Base-by-base conservation (phyloP, 2,888 invertebrate species). In the Idaea biselata region DNA sequence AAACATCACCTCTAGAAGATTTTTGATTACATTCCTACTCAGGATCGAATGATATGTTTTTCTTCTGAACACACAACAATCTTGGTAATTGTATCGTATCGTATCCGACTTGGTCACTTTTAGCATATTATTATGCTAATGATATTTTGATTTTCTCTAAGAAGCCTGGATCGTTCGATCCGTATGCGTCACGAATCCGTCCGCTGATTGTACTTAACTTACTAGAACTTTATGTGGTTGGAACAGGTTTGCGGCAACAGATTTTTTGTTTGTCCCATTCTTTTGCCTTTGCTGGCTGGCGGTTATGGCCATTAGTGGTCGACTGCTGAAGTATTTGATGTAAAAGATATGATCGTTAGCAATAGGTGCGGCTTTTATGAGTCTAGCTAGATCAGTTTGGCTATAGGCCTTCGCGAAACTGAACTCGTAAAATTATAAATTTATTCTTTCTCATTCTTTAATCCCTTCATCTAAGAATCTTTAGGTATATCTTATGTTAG, bases 191-290 rank as follows among this genome's bases (percentile, higher is more conserved):
- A 86, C 75, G 76, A 73, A 75, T 72, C 63, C 53, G 16, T 73
- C 81, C 84, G 81, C 87, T 87, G 86, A 77, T 73, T 79, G 79
- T 81, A 73, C 75, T 78, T 76, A 73, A 79, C 79, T 70, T 66
- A 74, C 73, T 58, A 58, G 63, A 63, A 60, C 63, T 60, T 33
- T 54, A 55, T 61, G 60, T 44, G 54, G 31, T 74, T 72, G 69
- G 73, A 88, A 87, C 89, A 82, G 73, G 86, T 87, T 88, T 72
- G 65, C 76, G 74, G 70, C 70, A 74, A 73, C 77, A 72, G 66
- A 70, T 75, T 75, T 84, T 87, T 89, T 87, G 82, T 82, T 78
- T 73, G 71, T 78, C 62, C 74, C 81, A 83, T 86, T 83, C 84
- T 82, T 83, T 84, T 83, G 83, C 80, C 73, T 82, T 83, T 81